These are phyloP conservation scores for Archaeoteleia sp. DNA, from an alignment of 2,888 invertebrate species.

Conservation along the genomic window DNA sequence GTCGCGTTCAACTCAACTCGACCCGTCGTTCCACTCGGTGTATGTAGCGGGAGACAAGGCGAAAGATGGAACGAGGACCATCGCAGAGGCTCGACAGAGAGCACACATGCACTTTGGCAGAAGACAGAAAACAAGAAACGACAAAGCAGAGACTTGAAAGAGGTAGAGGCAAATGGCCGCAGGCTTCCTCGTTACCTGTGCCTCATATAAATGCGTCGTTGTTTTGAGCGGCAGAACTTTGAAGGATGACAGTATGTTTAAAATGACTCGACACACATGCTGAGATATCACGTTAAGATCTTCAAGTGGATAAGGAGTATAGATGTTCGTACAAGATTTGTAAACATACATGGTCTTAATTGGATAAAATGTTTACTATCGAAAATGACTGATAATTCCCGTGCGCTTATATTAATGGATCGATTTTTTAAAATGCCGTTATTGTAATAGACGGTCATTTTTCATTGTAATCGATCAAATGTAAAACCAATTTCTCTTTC, in stretches of 20 bases:
- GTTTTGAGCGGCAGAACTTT: constrained; percentile 56
- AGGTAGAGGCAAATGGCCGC: constrained; percentile 58
- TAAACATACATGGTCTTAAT: constrained; percentile 16
- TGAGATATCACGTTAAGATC: constrained; percentile 29
- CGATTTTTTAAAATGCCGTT: no score
- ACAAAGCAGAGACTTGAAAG: constrained; percentile 48
- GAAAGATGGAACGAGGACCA: constrained; percentile 33
- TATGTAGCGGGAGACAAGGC: constrained; percentile 32
- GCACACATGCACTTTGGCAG: constrained; percentile 39
- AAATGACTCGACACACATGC: constrained; percentile 45
- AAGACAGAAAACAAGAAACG: constrained; percentile 43
- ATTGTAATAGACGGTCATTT: no score
- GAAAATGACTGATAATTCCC: no score
- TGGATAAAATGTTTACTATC: constrained; percentile 15
- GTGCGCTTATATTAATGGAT: no score
- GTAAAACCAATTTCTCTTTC: no score
- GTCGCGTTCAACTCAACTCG: constrained; percentile 14
- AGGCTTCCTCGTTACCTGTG: constrained; percentile 64
- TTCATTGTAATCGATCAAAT: no score
- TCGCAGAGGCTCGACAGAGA: constrained; percentile 34
- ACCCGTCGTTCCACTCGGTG: constrained; percentile 10
- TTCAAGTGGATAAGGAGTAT: constrained; percentile 22
- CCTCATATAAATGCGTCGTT: constrained; percentile 60
- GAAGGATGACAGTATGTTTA: constrained; percentile 33
- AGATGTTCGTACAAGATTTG: constrained; percentile 1